Evolutionary conservation across 2,113 vertebrate genomes (phyloP).

Genomic region (Clarias batrachus): DNA sequence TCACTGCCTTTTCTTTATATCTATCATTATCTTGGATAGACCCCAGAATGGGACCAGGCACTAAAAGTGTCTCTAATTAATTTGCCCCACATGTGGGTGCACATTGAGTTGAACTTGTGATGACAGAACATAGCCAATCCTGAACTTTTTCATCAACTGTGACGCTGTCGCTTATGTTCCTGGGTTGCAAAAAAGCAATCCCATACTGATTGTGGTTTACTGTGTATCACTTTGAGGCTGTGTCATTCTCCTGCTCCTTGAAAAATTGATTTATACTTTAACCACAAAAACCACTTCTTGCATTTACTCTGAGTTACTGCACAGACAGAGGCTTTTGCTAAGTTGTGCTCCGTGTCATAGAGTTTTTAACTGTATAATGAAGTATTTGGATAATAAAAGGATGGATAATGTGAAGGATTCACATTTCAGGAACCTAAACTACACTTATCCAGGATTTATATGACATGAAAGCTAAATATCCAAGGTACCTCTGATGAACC

Average conservation of each 20-base stretch:
- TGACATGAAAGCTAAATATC: not conserved
- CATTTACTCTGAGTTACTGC: not conserved
- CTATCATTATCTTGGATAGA: slow-evolving; percentile 47
- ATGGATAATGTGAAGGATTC: not conserved
- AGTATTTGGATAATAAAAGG: slow-evolving; percentile 13
- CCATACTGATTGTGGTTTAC: slow-evolving; percentile 53
- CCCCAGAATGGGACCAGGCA: slow-evolving; percentile 43
- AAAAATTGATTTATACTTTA: slow-evolving; percentile 70
- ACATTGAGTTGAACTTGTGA: slow-evolving; percentile 53
- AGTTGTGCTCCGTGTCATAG: not conserved
- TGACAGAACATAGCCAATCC: slow-evolving; percentile 47
- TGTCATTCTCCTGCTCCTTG: slow-evolving; percentile 66
- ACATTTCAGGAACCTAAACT: slow-evolving; percentile 2
- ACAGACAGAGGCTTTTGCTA: not conserved
- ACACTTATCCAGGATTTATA: not conserved
- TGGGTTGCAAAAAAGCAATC: slow-evolving; percentile 53
- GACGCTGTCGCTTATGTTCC: slow-evolving; percentile 51
- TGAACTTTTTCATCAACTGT: slow-evolving; percentile 59
- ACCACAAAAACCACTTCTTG: slow-evolving; percentile 13
- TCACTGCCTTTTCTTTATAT: slow-evolving; percentile 44
- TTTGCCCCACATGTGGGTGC: slow-evolving; percentile 45
- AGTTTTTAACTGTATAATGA: slow-evolving; percentile 4
- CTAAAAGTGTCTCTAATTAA: slow-evolving; percentile 55
- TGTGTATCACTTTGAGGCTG: slow-evolving; percentile 59
- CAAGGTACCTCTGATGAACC: not conserved